Base-by-base conservation (phyloP, 2,113 vertebrate genomes). In the Seriola dumerili region DNA sequence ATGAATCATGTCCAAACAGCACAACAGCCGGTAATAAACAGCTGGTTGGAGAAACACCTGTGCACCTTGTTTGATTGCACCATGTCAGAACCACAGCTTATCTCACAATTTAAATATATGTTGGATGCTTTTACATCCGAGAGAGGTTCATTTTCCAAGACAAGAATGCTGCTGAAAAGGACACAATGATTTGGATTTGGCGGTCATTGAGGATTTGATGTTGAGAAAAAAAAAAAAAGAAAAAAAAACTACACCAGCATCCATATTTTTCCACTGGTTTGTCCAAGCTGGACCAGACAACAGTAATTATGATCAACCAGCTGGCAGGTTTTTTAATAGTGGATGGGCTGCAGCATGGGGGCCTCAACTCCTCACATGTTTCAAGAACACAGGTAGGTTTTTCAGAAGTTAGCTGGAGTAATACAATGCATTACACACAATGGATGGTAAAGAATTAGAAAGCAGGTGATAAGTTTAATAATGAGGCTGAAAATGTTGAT, bases 21-120 rank as follows among this genome's bases (percentile, higher is more conserved):
- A 5, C 54, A 80, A 36, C 84, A 78, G 69, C 48, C 19, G 34
- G 74, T 77, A 42, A 77, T 85, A 66, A 89, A 89, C 85, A 85
- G 72, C 82, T 73, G 86, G 70, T 14, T 58, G 58, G 42, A 71
- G 46, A 65, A 83, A 84, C 81, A 87, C 77, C 82, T 80, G 87
- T 44, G 76, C 64, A 54, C 65, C 65, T 14, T 34, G 11, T 83
- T 75, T 61, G 73, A 90, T 62, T 68, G 79, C 62, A 72, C 36
- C n/a, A 5, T 64, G 76, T 74, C 76, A 54, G 71, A 85, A 69
- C 65, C 46, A 5, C 42, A 54, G 72, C 79, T 78, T 64, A 42
- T 72, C 46, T 54, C 16, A 25, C 65, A 74, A 63, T 65, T 25
- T 32, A 64, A 80, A 80, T 78, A 42, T 23, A 42, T 19, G 19